Base-by-base conservation (phyloP, 2,113 vertebrate genomes). In the Aspidoscelis tigris region DNA sequence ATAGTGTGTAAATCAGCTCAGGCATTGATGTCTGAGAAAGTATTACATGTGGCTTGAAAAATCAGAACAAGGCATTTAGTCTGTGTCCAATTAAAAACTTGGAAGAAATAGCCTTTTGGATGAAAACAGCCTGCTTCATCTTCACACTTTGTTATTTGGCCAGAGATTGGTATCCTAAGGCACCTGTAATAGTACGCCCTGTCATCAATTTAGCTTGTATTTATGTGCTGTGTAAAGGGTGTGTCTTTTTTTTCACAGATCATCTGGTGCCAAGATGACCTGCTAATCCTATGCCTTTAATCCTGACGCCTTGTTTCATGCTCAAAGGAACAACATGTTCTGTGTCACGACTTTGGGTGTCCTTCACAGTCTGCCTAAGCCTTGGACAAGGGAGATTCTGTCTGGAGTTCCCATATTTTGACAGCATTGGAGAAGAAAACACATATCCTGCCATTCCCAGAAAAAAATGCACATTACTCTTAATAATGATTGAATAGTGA, bases 301-400 rank as follows among this genome's bases (percentile, higher is more conserved):
- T 88, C 87, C 61, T 26, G 41, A 65, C 76, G 87, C 55, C 24
- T 16, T 86, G 9, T 76, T 76, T 39, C 24, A 44, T 7, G 26
- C 10, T 1, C 33, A 24, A 78, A 73, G 61, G 88, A 50, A 89
- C 79, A 73, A 0, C 0, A 47, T 72, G 73, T 58, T 70, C 84
- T 43, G 4, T 0, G 0, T 85, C 65, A 2, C 3, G 6, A 5
- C 68, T 84, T 43, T 12, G 33, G 39, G 0, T 0, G n/a, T 58
- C 73, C 80, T 0, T 0, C 1, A 26, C 0, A 0, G 80, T 43
- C 55, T 81, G 76, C 70, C n/a, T 55, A 81, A 21, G 61, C 26
- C 76, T 84, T 81, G 16, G 47, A 76, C 81, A 89, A 50, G 41
- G 0, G 1, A 26, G 21, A 69, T 26, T 55, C 39, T 86, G 21